Evolutionary conservation across 2,113 vertebrate species (phyloP), one percentile per base, ranked within the genome.

Genomic region (Festucalex cinctus): DNA sequence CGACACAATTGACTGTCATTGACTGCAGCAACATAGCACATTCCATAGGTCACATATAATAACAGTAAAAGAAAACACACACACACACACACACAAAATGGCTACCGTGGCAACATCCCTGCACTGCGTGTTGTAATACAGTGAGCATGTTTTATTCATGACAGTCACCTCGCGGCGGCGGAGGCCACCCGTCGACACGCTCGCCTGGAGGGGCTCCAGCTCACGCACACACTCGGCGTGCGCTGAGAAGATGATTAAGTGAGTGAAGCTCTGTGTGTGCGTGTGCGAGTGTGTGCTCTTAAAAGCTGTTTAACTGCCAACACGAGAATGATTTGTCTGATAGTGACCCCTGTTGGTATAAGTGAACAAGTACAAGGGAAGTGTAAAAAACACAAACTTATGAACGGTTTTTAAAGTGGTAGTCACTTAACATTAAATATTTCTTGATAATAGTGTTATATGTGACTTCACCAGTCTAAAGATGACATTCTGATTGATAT

Each of bases 261-360:
- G 70, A 80, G 59, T 16, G 0, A 35, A 74, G 71, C 35, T 19
- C 43, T 19, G 9, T n/a, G 44, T 35, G 43, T 22, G 20, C 20
- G 26, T 39, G 26, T 32, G 28, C 19, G 56, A 20, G 56, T 35
- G 56, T 59, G 28, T 19, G 22, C 13, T 16, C 5, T 26, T 26
- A 5, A 24, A 17, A 13, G n/a, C 51, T 6, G 3, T 54, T 26
- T 5, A 5, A 54, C 22, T 12, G 51, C 51, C 24, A 12, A 13
- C 6, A 5, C 36, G 8, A 24, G 5, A 1, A 12, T 53, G 32
- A 13, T 66, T 64, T 60, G 13, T 76, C 41, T 63, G 43, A 86
- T 36, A 68, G 81, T 86, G 87, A 86, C 86, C 88, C 86, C 92
- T 91, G 63, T 35, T 85, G 92, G 79, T 17, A 1, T 66, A 2